These are phyloP conservation scores for Phaedon cochleariae DNA, from an alignment of 2,888 invertebrate genomes.

Conservation along the genomic window DNA sequence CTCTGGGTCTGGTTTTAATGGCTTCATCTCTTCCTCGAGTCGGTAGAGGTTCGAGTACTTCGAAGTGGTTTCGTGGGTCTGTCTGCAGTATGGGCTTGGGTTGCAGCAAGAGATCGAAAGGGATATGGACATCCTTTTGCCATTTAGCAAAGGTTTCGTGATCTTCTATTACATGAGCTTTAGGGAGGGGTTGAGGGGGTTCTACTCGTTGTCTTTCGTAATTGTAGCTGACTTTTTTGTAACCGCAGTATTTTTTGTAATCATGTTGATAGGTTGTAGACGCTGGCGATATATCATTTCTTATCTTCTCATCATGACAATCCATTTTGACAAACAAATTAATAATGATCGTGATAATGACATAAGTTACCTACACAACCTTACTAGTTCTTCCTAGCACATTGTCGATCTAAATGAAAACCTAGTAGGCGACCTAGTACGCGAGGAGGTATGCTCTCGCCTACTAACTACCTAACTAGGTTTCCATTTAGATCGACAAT, in stretches of 20 bases:
- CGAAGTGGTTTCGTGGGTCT: constrained; percentile 47
- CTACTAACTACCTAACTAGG: too few species aligned
- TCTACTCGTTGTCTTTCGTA: constrained; percentile 40
- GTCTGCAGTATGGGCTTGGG: constrained; percentile 54
- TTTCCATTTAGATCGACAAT: too few species aligned
- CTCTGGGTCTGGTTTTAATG: constrained; percentile 55
- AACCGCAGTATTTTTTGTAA: constrained; percentile 44
- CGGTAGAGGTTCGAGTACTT: constrained; percentile 34
- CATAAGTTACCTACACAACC: too few species aligned
- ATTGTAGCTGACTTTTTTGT: constrained; percentile 25
- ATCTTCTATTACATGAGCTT: constrained; percentile 42
- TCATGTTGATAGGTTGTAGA: constrained; percentile 53
- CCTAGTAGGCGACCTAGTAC: too few species aligned
- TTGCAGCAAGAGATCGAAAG: constrained; percentile 54
- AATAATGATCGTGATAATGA: too few species aligned
- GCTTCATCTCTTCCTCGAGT: constrained; percentile 46
- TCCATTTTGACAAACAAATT: constrained; percentile 36
- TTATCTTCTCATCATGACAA: constrained; percentile 46
- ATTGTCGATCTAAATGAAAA: too few species aligned
- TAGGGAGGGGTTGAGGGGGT: constrained; percentile 35
- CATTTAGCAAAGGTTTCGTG: constrained; percentile 52
- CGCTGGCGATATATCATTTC: constrained; percentile 48
- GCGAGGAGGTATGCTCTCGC: too few species aligned
- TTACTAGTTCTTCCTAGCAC: too few species aligned
- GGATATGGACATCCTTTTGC: constrained; percentile 48